Evolutionary conservation across 2,888 invertebrate genomes (phyloP).

Genomic region (Andrena marginata): DNA sequence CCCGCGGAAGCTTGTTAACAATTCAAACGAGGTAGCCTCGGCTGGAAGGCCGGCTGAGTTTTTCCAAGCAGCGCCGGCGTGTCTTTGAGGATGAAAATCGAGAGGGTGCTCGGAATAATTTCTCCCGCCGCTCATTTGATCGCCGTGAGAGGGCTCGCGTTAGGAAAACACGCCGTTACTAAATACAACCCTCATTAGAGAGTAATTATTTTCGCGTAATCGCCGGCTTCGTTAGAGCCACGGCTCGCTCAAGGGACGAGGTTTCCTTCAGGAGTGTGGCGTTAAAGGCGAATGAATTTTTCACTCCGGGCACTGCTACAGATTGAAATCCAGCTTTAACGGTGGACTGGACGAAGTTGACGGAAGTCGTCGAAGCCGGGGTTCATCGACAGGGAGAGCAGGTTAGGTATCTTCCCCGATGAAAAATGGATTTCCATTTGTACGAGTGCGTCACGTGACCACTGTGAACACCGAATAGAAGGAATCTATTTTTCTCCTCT

Average conservation of each 20-base stretch:
- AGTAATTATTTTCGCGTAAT: constrained; percentile 24
- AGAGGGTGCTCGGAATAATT: constrained; percentile 18
- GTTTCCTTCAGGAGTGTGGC: neutral
- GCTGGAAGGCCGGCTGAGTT: neutral
- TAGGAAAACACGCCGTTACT: constrained; percentile 9
- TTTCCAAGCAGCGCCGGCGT: neutral
- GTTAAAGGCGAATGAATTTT: constrained; percentile 10
- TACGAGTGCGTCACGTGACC: constrained; percentile 57
- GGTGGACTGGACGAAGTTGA: neutral
- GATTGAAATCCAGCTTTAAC: constrained; percentile 5
- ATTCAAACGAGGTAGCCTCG: neutral
- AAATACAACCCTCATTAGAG: constrained; percentile 23
- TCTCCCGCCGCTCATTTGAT: constrained; percentile 6
- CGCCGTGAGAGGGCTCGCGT: neutral
- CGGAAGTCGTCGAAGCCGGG: constrained; percentile 9
- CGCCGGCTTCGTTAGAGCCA: constrained; percentile 2
- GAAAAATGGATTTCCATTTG: constrained; percentile 68
- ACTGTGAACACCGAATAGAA: constrained; percentile 33
- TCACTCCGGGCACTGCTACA: neutral
- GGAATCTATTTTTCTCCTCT: constrained; percentile 60
- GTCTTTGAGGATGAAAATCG: constrained; percentile 14
- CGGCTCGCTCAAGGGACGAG: neutral
- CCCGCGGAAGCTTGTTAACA: neutral
- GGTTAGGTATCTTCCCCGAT: constrained; percentile 24
- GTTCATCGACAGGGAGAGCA: constrained; percentile 22